Evolutionary conservation across 1,140 invertebrate species (phyloP), one percentile per base, ranked within the genome.

Genomic region (Drosophila suzukii): DNA sequence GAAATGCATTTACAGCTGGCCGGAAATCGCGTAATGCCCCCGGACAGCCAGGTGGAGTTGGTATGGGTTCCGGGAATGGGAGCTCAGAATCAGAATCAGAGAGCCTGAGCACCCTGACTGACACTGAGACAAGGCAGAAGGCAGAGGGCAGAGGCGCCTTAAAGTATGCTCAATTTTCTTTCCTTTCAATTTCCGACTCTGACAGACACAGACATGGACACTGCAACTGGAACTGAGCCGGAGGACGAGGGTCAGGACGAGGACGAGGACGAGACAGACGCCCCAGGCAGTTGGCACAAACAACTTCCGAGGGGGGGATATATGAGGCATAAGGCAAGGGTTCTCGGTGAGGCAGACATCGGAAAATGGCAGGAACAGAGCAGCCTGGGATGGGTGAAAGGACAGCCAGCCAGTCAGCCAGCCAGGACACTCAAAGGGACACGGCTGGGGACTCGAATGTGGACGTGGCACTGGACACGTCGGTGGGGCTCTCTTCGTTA

Each of bases 91-190:
- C 55, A 12, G 30, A n/a, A 15, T 11, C n/a, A 27, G 32, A 17
- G 38, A 47, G 15, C 20, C 20, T 6, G 20, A 30, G 49, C 11
- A 32, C 2, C 5, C 3, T 27, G 36, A 56, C 38, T 43, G 54
- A 56, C 36, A n/a, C 36, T 56, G 54, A 55, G 36, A 39, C 20
- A 38, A 5, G 27, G 13, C 6, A n/a, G 7, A 17, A 44, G 27
- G 0, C 38, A 24, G 60, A 60, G 15, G 49, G 32, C 51, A 20
- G 24, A 30, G 73, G 57, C 46, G 67, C 53, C 63, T 70, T 74
- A 78, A 78, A 84, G 77, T 78, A 74, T 81, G 78, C 46, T 82
- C 58, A 71, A 71, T 82, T 81, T 81, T 77, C 77, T 59, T 84
- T 68, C 56, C 63, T 70, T 82, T 57, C 82, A 85, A 86, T 86